phyloP scores from a whole-genome alignment of 2,797 vertebrate species.

The Buceros bicornis region DNA sequence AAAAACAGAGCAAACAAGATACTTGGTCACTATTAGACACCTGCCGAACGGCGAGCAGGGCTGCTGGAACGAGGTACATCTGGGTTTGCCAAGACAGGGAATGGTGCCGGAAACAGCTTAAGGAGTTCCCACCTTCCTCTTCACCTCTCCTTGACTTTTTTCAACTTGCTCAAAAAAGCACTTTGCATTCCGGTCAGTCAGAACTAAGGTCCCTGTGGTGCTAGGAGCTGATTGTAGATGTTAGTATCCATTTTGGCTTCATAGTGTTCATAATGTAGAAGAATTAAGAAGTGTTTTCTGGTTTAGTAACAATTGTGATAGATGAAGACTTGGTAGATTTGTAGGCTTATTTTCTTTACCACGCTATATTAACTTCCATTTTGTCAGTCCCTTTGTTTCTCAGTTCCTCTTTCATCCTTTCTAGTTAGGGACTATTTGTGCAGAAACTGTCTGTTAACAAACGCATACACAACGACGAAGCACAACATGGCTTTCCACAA shows the following conservation, averaged over 20 bases:
- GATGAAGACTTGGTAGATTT: neutral
- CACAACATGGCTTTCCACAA: neutral
- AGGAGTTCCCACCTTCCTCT: neutral
- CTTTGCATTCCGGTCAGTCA: neutral
- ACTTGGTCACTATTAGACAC: neutral
- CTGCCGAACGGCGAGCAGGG: neutral
- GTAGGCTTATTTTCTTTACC: neutral
- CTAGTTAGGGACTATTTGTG: neutral
- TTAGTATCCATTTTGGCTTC: neutral
- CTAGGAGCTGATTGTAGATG: neutral
- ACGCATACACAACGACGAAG: neutral
- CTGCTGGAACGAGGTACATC: neutral
- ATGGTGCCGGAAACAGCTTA: neutral
- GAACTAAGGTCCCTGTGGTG: neutral
- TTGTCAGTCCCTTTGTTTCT: neutral
- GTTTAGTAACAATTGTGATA: neutral
- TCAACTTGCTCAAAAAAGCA: neutral
- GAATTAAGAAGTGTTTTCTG: neutral
- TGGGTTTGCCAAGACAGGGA: neutral
- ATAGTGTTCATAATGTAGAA: neutral
- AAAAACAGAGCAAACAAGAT: neutral
- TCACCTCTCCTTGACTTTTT: neutral
- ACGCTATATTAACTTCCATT: neutral
- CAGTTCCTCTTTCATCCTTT: neutral
- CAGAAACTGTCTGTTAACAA: neutral